A percentile compares a stretch with the other conserved stretches of the same genome.
Conservation (phyloP, 2,797 vertebrate species). For the Halcyon badia region DNA sequence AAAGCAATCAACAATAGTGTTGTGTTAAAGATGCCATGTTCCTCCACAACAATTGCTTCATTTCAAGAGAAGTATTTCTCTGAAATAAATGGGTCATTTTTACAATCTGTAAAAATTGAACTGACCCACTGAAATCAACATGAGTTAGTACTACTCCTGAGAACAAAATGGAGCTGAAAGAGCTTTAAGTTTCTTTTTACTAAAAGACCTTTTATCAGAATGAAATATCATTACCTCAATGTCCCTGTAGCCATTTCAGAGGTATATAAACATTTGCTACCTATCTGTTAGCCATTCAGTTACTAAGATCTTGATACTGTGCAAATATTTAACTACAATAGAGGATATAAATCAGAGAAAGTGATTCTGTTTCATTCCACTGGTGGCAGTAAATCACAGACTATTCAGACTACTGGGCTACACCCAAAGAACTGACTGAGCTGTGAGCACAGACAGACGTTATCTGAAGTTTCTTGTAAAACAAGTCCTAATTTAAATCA, state of each 20-base stretch:
- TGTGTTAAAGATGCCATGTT: neutral
- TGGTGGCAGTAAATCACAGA: slow-evolving; percentile 48
- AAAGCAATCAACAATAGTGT: neutral
- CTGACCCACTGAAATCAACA: neutral
- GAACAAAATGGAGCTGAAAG: neutral
- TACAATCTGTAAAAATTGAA: neutral
- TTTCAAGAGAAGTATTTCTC: neutral
- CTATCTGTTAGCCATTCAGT: slow-evolving; percentile 64
- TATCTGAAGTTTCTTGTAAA: slow-evolving; percentile 18
- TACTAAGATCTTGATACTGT: slow-evolving; percentile 60
- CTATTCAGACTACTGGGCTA: slow-evolving; percentile 37
- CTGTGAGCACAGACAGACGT: neutral
- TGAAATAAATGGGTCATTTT: neutral
- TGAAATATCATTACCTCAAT: slow-evolving; percentile 44
- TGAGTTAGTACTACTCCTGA: neutral
- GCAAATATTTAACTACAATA: slow-evolving; percentile 69
- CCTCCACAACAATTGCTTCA: neutral
- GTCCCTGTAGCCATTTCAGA: slow-evolving; percentile 41
- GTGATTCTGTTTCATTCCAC: slow-evolving; percentile 54
- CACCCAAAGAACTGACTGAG: slow-evolving; percentile 29
- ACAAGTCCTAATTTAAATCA: neutral
- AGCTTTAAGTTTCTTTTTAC: neutral
- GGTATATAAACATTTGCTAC: slow-evolving; percentile 65
- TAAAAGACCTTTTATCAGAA: neutral
- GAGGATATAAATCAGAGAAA: slow-evolving; percentile 51